Base-by-base conservation (phyloP, 2,888 invertebrate species). In the Lordiphosa andalusiaca region DNA sequence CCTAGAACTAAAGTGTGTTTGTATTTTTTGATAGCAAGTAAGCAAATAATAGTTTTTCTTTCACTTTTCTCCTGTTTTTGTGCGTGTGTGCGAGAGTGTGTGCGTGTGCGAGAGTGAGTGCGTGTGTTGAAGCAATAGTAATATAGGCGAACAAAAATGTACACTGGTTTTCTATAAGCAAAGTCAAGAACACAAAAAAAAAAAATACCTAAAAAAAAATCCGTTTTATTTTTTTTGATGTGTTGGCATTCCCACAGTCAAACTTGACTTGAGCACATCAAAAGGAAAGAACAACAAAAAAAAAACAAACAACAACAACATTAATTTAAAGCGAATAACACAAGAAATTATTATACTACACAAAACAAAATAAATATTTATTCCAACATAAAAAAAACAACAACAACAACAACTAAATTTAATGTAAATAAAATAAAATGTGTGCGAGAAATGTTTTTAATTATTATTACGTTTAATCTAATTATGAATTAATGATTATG, bases 381-480 rank as follows among this genome's bases (percentile, higher is more conserved):
- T 78, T 78, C 78, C 77, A 78, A 59, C n/a, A 30, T 10, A 47
- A 49, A 46, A 54, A 58, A 60, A 57, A 65, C 64, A 62, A 52
- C 41, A 62, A 73, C 30, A 57, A 65, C 64, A 62, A 52, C 41
- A 62, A 73, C 30, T 44, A 44, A 44, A 33, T 63, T 56, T 62
- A 72, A 70, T 78, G 77, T 76, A 76, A 69, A 75, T 75, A 74
- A 16, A 16, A 16, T 33, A 44, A 44, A 48, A 63, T 71, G 68
- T 68, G 53, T 69, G 60, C 52, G 48, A 62, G 53, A 73, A 67
- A 72, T 81, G 77, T 81, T 80, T 77, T 61, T 69, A 65, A 64
- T 57, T 64, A 65, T 73, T 77, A 81, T 77, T 77, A 77, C 71
- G 77, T 77, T 77, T 72, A 77, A 75, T 78, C 62, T 81, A 71